These are phyloP conservation scores for Cistogaster globosa DNA, from an alignment of 2,888 invertebrate genomes.

Conservation along the genomic window DNA sequence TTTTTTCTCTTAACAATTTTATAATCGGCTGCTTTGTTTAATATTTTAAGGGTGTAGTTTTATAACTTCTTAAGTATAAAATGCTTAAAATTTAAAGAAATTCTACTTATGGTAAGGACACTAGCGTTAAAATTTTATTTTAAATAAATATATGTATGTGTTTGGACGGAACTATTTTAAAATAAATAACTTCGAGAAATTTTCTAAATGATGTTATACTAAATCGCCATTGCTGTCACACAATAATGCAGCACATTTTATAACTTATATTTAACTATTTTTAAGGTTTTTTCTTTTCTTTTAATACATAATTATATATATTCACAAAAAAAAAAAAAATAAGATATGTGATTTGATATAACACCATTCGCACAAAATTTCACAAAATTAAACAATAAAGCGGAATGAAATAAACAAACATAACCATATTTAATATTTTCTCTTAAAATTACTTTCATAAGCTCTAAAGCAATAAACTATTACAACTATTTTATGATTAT, in stretches of 20 bases:
- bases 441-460: conserved; percentile 61
- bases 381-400: conserved; percentile 48
- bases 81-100: background rate
- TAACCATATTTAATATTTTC: conserved; percentile 44
- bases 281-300: background rate
- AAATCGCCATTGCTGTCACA: background rate
- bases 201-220: conserved; percentile 12
- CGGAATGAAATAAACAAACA: conserved; percentile 50
- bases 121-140: conserved; percentile 38
- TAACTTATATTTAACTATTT: background rate
- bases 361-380: conserved; percentile 18
- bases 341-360: conserved; percentile 1
- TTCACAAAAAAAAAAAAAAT: background rate
- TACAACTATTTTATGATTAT: conserved; percentile 64
- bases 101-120: conserved; percentile 35
- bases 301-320: background rate
- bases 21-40: no score
- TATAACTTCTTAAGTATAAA: background rate
- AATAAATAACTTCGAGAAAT: conserved; percentile 42
- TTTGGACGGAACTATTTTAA: conserved; percentile 67
- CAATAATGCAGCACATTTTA: background rate
- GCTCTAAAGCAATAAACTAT: conserved; percentile 69
- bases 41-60: no score
- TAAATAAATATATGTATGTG: conserved; percentile 45
- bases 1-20: no score